Conservation (phyloP, 2,113 vertebrate species). For the Centropus bengalensis region DNA sequence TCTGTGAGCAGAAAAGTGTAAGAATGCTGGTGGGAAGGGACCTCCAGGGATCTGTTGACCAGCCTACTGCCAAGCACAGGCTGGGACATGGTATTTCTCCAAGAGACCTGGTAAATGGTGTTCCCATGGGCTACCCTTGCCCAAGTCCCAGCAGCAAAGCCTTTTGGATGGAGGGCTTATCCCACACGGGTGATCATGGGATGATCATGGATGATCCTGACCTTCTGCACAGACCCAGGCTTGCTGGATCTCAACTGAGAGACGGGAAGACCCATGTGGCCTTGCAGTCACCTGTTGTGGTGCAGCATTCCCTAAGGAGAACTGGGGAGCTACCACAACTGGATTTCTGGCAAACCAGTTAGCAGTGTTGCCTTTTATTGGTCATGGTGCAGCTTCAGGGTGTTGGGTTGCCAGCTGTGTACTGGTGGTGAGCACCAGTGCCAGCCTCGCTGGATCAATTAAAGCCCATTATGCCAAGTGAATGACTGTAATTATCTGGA, state of each 20-base stretch:
- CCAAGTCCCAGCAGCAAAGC: background rate
- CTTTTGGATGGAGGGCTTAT: background rate
- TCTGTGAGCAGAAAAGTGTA: background rate
- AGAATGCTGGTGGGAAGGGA: background rate
- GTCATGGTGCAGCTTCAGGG: background rate
- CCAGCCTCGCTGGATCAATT: slow-evolving; percentile 41
- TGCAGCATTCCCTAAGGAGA: background rate
- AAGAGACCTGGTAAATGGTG: background rate
- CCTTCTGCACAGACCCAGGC: background rate
- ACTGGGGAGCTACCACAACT: background rate
- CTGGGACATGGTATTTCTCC: background rate
- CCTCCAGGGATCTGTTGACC: background rate
- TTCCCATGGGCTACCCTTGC: background rate
- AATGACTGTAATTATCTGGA: slow-evolving; percentile 68
- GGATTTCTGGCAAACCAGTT: background rate
- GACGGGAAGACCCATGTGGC: background rate
- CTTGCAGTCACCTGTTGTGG: background rate
- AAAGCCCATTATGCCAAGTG: slow-evolving; percentile 60
- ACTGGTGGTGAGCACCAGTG: background rate
- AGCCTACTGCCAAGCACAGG: accelerated
- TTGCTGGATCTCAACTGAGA: background rate
- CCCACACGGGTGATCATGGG: background rate
- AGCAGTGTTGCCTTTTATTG: accelerated
- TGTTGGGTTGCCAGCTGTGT: background rate
- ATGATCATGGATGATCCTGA: too few relatives aligned